Base-by-base conservation (phyloP, 2,113 vertebrate genomes). In the Caloenas nicobarica region DNA sequence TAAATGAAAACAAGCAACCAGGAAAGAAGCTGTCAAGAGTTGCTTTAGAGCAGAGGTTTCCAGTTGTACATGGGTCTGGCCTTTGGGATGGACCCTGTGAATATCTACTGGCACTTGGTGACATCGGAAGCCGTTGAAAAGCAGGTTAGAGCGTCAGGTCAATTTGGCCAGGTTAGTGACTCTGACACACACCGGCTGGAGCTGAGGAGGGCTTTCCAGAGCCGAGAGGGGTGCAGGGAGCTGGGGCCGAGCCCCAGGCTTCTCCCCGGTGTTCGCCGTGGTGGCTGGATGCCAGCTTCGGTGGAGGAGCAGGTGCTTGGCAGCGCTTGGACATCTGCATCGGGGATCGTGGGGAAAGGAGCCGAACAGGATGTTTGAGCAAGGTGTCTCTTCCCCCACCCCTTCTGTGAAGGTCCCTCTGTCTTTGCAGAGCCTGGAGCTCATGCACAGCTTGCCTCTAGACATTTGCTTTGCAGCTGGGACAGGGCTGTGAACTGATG, bases 131-230 rank as follows among this genome's bases (percentile, higher is more conserved):
- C 17, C 17, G 74, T 80, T 33, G 50, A 80, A 62, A 80, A 77
- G 26, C 26, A 56, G 38, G 13, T 70, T 58, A 64, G 42, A 58
- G 58, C 40, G 24, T 34, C 1, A 28, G 21, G 9, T 64, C 5
- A 2, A 21, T 53, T 64, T n/a, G 33, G 21, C 29, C 26, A 7
- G 13, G 34, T 60, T 71, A 34, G 14, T 36, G n/a, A 46, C 51
- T 17, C 9, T 2, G 3, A 28, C 21, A 40, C 40, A 7, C 29
- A 51, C 33, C 0, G 2, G 16, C 64, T 1, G 0, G 34, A 42
- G 50, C 40, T 0, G 0, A 28, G 64, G 7, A 29, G 11, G 33
- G 31, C 10, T 68, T 73, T 73, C 31, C 14, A 61, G 31, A n/a
- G 26, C 24, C 1, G 0, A 22, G 44, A 13, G 16, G 22, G 40